Conservation (phyloP, 2,113 vertebrate genomes). For the Mirounga angustirostris region DNA sequence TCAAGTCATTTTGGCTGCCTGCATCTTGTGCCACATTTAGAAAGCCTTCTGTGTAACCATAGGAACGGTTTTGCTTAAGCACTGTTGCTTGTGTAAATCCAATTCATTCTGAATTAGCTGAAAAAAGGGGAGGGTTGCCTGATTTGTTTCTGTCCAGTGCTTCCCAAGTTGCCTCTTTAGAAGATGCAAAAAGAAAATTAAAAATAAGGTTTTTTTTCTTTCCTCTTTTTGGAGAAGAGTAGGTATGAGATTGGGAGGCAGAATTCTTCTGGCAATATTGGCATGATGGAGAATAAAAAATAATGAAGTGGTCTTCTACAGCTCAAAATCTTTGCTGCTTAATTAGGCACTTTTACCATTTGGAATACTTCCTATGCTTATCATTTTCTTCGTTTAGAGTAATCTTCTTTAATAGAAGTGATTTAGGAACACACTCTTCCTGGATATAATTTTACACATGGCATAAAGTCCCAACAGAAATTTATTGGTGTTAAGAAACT, state of each 20-base stretch:
- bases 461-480: constrained; percentile 24
- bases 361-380: constrained; percentile 36
- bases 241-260: neutral
- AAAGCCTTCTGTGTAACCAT: constrained; percentile 87
- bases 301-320: neutral
- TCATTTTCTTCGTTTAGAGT: constrained; percentile 23
- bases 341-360: constrained; percentile 34
- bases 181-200: constrained; percentile 64
- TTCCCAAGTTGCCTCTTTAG: constrained; percentile 66
- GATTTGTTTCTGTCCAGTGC: constrained; percentile 65
- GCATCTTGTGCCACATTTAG: constrained; percentile 75
- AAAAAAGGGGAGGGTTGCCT: neutral
- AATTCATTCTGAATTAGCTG: constrained; percentile 70
- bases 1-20: constrained; percentile 79
- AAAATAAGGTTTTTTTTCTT: constrained; percentile 29
- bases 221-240: neutral
- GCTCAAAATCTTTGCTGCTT: constrained; percentile 41
- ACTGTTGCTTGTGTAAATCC: constrained; percentile 69
- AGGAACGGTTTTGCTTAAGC: constrained; percentile 83
- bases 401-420: constrained; percentile 27
- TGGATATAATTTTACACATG: constrained; percentile 15
- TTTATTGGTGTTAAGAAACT: neutral
- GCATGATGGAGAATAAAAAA: constrained; percentile 13
- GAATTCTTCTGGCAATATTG: neutral
- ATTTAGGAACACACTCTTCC: neutral